Evolutionary conservation across 2,797 vertebrate genomes (phyloP).

Genomic region (Epinephelus malabaricus): DNA sequence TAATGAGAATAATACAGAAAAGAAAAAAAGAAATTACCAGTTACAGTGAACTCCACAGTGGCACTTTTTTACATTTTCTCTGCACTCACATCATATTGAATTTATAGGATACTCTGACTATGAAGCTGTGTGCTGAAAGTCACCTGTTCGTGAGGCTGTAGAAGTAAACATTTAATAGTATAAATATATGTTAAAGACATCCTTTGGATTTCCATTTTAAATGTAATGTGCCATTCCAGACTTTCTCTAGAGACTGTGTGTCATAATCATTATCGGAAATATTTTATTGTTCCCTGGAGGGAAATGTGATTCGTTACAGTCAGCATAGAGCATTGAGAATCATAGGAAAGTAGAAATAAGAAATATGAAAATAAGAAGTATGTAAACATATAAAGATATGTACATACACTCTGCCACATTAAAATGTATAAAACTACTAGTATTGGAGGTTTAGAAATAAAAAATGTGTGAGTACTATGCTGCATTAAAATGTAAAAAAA

Average conservation of each 20-base stretch:
- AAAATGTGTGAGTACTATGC: no score
- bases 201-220: not conserved
- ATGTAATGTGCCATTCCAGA: not conserved
- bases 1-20: constrained; percentile 16
- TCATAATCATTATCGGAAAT: no score
- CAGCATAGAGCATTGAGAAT: no score
- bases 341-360: no score
- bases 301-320: no score
- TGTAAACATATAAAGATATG: no score
- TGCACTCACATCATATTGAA: not conserved
- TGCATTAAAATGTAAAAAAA: no score
- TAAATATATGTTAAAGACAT: not conserved
- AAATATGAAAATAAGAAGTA: no score
- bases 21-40: constrained; percentile 3
- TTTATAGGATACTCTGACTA: constrained; percentile 5
- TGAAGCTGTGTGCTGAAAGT: not conserved
- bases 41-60: constrained; percentile 24
- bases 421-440: no score
- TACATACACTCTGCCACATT: no score
- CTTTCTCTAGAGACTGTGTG: not conserved
- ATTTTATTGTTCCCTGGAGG: no score
- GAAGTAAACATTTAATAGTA: not conserved
- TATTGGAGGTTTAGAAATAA: no score
- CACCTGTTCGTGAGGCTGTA: not conserved
- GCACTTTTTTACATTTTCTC: constrained; percentile 16